Percentiles rank a stretch among this genome's conserved stretches.
Conservation (phyloP, 2,113 vertebrate genomes). For the Cryptotis parvus region DNA sequence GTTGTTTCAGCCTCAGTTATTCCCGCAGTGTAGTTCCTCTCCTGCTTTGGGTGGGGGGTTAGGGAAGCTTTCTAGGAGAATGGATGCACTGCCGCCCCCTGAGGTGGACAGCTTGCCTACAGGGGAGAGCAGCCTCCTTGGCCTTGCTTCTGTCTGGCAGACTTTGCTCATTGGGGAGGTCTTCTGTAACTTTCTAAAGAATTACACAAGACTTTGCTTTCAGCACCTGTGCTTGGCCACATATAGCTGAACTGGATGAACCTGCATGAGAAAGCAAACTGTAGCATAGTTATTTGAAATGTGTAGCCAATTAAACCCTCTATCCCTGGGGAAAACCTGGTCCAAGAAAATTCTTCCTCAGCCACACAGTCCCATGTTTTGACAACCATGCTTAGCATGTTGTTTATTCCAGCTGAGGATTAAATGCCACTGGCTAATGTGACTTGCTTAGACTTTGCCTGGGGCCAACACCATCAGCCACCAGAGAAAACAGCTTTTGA, state of each 20-base stretch:
- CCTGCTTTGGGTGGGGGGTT: background rate
- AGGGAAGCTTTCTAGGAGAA: background rate
- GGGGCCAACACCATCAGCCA: constrained; percentile 68
- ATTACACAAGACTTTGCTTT: background rate
- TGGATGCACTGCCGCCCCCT: background rate
- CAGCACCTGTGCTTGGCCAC: background rate
- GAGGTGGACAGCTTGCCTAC: background rate
- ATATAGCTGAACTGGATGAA: background rate
- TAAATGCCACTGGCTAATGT: constrained; percentile 80
- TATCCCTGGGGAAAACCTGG: background rate
- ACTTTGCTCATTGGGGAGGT: background rate
- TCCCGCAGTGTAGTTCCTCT: background rate
- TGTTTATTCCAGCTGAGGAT: constrained; percentile 78
- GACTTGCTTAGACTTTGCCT: constrained; percentile 73
- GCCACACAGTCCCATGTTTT: background rate
- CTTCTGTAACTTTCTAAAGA: background rate
- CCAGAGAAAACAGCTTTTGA: constrained; percentile 72
- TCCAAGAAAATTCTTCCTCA: background rate
- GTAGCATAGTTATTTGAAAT: constrained; percentile 6
- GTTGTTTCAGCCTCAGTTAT: background rate
- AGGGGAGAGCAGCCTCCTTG: background rate
- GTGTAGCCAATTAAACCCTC: background rate
- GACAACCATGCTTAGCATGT: constrained; percentile 60
- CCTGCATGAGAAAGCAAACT: background rate
- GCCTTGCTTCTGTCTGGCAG: background rate